Evolutionary conservation across 2,797 vertebrate species (phyloP).

Genomic region (Megalops cyprinoides): DNA sequence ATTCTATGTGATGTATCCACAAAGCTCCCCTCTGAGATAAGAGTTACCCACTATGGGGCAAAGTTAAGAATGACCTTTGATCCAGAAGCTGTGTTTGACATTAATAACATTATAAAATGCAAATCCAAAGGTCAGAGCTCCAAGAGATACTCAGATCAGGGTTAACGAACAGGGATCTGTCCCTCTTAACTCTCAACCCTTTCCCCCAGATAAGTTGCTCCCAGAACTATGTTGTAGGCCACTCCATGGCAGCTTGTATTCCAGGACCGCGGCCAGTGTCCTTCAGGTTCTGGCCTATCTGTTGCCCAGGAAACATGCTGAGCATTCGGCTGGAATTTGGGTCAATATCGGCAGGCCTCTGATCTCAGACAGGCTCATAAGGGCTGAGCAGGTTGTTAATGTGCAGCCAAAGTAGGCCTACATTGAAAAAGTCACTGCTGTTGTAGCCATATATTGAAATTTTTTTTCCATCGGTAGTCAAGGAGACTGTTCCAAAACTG

Average conservation of each 20-base stretch:
- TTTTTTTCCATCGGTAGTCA: conserved; percentile 30
- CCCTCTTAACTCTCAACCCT: conserved; percentile 4
- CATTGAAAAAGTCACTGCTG: conserved; percentile 57
- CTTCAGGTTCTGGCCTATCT: conserved; percentile 43
- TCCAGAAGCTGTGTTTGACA: conserved; percentile 13
- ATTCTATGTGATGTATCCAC: background rate
- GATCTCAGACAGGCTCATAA: conserved; percentile 74
- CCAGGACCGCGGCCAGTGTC: conserved; percentile 56
- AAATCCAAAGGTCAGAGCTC: background rate
- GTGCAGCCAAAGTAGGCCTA: conserved; percentile 72
- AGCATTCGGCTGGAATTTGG: conserved; percentile 73
- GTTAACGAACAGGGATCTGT: background rate
- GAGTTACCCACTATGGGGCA: background rate
- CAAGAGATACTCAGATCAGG: background rate
- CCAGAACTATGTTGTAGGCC: conserved; percentile 12
- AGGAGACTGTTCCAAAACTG: conserved; percentile 14
- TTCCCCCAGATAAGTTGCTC: conserved; percentile 4
- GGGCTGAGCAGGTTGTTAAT: conserved; percentile 76
- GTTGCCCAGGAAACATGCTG: conserved; percentile 75
- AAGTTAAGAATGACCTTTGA: conserved; percentile 17
- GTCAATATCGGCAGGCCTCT: conserved; percentile 77
- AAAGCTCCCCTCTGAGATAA: background rate
- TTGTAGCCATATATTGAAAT: background rate
- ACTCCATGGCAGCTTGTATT: conserved; percentile 40
- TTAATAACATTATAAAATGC: conserved; percentile 11